Evolutionary conservation across 2,888 invertebrate species (phyloP).

Genomic region (Choreutis nemorana): DNA sequence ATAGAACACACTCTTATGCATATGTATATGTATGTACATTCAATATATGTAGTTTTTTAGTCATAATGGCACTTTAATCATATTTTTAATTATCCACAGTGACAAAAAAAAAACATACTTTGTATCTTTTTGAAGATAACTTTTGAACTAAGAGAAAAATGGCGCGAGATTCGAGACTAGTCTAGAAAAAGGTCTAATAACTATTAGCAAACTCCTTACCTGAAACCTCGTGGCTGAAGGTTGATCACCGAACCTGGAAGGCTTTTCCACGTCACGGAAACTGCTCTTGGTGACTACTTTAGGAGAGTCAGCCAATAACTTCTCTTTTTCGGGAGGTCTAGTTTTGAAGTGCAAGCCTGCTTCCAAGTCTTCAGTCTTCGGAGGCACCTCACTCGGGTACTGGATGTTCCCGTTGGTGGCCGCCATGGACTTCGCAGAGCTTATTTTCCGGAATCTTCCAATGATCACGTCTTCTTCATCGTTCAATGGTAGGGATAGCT

Average conservation of each 20-base stretch:
- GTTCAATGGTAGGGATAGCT: conserved; percentile 25
- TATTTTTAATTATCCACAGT: too few relatives aligned
- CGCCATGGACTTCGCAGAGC: conserved; percentile 62
- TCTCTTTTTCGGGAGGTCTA: conserved; percentile 34
- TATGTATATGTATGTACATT: too few relatives aligned
- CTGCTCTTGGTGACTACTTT: conserved; percentile 65
- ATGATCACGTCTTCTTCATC: conserved; percentile 60
- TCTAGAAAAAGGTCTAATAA: too few relatives aligned
- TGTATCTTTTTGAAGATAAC: too few relatives aligned
- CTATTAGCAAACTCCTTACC: too few relatives aligned
- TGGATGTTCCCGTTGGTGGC: conserved; percentile 59
- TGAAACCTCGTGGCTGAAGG: conserved; percentile 70
- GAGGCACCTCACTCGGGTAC: conserved; percentile 38
- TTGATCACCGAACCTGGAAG: conserved; percentile 67
- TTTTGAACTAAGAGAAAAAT: too few relatives aligned
- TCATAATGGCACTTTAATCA: too few relatives aligned
- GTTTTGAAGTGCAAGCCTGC: conserved; percentile 42
- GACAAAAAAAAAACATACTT: too few relatives aligned
- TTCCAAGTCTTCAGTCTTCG: conserved; percentile 37
- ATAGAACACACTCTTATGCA: too few relatives aligned
- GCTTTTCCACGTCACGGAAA: conserved; percentile 69
- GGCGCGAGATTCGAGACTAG: too few relatives aligned
- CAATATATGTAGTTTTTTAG: too few relatives aligned
- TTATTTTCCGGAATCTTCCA: conserved; percentile 58
- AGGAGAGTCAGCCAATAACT: conserved; percentile 25